Percentiles rank a stretch among this genome's conserved stretches.
Evolutionary conservation across 2,113 vertebrate genomes (phyloP).

Genomic region (Pangasianodon gigas): DNA sequence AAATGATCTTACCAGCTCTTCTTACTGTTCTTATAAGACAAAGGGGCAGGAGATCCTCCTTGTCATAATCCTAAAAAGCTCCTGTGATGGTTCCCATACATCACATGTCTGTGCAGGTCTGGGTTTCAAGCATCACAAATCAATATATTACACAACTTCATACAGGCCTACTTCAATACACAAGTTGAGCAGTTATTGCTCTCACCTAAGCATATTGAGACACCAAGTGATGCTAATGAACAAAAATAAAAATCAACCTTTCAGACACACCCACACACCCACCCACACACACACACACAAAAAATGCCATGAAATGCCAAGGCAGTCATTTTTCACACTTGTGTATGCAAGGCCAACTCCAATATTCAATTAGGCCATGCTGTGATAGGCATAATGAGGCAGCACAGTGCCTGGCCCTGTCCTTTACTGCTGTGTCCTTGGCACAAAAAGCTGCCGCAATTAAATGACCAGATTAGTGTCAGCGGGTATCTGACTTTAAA

Average conservation of each 20-base stretch:
- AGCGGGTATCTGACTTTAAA: slow-evolving; percentile 46
- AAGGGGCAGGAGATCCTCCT: background rate
- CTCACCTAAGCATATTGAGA: background rate
- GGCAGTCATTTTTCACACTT: slow-evolving; percentile 51
- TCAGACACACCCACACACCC: slow-evolving; percentile 28
- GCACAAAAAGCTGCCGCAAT: slow-evolving; percentile 36
- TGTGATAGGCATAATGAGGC: slow-evolving; percentile 56
- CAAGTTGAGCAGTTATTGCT: background rate
- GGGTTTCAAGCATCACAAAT: background rate
- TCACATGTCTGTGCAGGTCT: background rate
- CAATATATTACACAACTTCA: background rate
- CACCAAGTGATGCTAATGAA: background rate
- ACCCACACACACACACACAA: slow-evolving; percentile 22
- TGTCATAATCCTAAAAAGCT: background rate
- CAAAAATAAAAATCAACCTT: background rate
- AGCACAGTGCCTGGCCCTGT: slow-evolving; percentile 25
- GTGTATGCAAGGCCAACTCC: slow-evolving; percentile 43
- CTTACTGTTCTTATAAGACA: background rate
- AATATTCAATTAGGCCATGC: slow-evolving; percentile 58
- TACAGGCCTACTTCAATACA: background rate
- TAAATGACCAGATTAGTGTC: slow-evolving; percentile 49
- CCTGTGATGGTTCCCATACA: background rate
- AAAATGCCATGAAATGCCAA: slow-evolving; percentile 47
- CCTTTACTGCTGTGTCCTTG: slow-evolving; percentile 37
- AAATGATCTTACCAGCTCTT: background rate